Evolutionary conservation across 2,113 vertebrate species (phyloP).

Genomic region (Sarotherodon lohbergeri): DNA sequence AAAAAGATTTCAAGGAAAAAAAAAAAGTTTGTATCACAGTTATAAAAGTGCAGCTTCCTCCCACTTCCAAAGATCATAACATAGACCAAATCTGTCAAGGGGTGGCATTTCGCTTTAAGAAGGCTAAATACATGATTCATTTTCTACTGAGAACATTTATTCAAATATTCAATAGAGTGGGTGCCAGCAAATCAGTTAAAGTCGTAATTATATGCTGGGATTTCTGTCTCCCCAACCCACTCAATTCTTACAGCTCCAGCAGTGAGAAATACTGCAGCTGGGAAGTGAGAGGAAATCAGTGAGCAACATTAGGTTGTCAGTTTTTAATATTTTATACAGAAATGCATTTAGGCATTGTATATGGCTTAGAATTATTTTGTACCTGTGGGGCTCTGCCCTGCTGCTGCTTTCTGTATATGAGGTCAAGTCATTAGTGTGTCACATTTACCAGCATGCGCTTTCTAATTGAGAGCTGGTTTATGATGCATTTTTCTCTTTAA

Average conservation of each 20-base stretch:
- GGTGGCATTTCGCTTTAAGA: slow-evolving; percentile 13
- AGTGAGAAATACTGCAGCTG: neutral
- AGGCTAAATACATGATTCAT: slow-evolving; percentile 39
- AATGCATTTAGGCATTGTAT: neutral
- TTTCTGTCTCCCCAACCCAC: slow-evolving; percentile 45
- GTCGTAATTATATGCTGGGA: slow-evolving; percentile 41
- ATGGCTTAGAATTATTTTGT: neutral
- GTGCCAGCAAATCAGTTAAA: slow-evolving; percentile 41
- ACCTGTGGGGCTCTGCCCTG: neutral
- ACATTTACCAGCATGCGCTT: neutral
- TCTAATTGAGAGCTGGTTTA: neutral
- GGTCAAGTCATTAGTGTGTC: neutral
- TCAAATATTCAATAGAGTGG: slow-evolving; percentile 35
- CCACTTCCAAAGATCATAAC: neutral
- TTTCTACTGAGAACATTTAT: slow-evolving; percentile 38
- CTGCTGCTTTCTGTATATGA: neutral
- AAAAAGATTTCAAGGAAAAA: neutral
- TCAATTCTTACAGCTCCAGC: slow-evolving; percentile 27
- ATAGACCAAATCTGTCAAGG: neutral
- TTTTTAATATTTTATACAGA: neutral
- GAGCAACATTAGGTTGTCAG: neutral
- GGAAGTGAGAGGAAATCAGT: neutral
- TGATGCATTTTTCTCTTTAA: neutral
- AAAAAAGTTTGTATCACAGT: neutral
- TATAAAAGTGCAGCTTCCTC: neutral